Conservation (phyloP, 1,140 invertebrate species). For the Cydia splendana region DNA sequence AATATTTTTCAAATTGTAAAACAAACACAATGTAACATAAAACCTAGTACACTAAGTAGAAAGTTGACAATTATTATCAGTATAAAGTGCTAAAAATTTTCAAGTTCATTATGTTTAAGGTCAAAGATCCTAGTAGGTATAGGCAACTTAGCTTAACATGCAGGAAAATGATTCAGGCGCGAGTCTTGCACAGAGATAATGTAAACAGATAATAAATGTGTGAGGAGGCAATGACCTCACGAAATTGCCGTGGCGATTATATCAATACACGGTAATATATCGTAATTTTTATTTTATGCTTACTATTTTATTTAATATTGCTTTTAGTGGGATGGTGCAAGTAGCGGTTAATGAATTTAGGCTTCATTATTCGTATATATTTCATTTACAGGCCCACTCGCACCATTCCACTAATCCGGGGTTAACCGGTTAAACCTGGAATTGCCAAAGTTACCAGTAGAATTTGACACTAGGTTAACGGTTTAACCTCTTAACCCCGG, state of each 20-base stretch:
- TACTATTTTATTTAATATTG: neutral
- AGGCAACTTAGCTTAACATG: conserved; percentile 3
- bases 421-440: no score
- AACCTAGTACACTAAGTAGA: neutral
- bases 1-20: neutral
- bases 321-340: no score
- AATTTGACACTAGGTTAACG: no score
- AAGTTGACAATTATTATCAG: neutral
- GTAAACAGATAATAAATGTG: conserved; percentile 28
- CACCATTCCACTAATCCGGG: no score
- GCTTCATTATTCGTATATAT: no score
- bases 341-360: no score
- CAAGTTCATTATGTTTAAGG: conserved; percentile 10
- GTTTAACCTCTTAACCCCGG: no score
- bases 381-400: no score
- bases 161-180: conserved; percentile 26
- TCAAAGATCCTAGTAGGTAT: conserved; percentile 10
- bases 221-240: conserved; percentile 24
- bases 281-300: neutral
- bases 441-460: no score
- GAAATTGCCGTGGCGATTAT: neutral
- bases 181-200: conserved; percentile 21
- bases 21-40: neutral
- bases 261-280: neutral
- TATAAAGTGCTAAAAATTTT: conserved; percentile 19